Conservation (phyloP, 2,797 vertebrate species). For the Clarias laeviceps region DNA sequence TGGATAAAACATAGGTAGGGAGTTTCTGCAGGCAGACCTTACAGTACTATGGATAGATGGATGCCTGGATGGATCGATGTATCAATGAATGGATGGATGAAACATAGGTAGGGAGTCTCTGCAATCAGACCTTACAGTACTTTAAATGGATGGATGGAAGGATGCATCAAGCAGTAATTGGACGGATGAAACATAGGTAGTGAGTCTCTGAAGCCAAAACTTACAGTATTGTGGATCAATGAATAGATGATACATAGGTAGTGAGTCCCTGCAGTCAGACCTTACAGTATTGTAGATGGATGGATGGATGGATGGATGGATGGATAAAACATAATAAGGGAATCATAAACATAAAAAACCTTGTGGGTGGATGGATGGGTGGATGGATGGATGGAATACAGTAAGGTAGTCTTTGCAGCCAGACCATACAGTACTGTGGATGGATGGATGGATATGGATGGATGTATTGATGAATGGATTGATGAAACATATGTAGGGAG, state of each 20-base stretch:
- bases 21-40: too few relatives aligned
- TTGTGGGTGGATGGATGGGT: too few relatives aligned
- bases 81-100: conserved; percentile 2
- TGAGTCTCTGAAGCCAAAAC: too few relatives aligned
- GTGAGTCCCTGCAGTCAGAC: neutral
- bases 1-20: neutral
- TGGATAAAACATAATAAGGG: too few relatives aligned
- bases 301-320: neutral
- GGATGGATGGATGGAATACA: neutral
- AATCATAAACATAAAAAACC: too few relatives aligned
- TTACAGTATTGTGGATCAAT: neutral
- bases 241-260: neutral
- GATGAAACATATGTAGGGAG: neutral
- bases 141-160: neutral
- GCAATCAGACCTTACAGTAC: neutral
- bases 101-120: neutral
- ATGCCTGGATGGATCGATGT: conserved; percentile 2
- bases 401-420: neutral
- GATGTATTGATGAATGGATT: neutral
- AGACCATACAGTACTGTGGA: neutral
- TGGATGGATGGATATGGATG: neutral
- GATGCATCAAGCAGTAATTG: neutral
- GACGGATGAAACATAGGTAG: too few relatives aligned
- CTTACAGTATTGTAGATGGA: neutral
- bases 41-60: neutral